phyloP scores from a whole-genome alignment of 2,797 vertebrate species.

The Toxotes lorentzi region DNA sequence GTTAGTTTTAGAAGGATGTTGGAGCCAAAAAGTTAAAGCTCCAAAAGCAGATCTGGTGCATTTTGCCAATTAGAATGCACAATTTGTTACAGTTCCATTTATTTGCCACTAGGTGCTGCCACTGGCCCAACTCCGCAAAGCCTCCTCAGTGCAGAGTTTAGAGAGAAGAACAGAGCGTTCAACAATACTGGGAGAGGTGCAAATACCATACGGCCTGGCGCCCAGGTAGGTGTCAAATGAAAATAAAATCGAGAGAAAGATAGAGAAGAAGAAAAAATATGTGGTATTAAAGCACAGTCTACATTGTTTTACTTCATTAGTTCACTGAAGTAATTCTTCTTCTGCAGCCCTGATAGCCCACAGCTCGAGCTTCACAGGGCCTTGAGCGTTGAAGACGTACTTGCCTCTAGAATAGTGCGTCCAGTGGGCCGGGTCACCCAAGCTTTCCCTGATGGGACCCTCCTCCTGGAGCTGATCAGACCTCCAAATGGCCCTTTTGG shows the following conservation, averaged over 20 bases:
- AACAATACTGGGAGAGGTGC: conserved; percentile 85
- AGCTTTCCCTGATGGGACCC: conserved; percentile 92
- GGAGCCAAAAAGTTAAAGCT: neutral
- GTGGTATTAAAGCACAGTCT: neutral
- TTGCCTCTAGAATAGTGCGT: conserved; percentile 82
- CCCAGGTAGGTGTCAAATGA: conserved; percentile 83
- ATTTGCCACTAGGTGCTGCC: conserved; percentile 90
- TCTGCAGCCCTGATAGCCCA: conserved; percentile 73
- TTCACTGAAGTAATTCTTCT: conserved; percentile 6
- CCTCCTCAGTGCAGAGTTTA: conserved; percentile 91
- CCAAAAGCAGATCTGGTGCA: conserved; percentile 14
- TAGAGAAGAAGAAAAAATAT: neutral
- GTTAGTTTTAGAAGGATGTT: conserved; percentile 13
- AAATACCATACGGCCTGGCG: conserved; percentile 72
- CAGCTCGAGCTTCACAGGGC: conserved; percentile 80
- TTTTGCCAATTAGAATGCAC: conserved; percentile 35
- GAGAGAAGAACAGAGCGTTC: conserved; percentile 89
- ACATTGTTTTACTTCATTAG: neutral
- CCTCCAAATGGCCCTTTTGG: conserved; percentile 89
- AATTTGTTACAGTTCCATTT: conserved; percentile 51
- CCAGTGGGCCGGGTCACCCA: conserved; percentile 88
- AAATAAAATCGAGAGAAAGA: conserved; percentile 1
- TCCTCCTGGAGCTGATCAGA: conserved; percentile 90
- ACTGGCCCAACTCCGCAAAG: conserved; percentile 90
- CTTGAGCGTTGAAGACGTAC: conserved; percentile 88